Base-by-base conservation (phyloP, 2,797 vertebrate genomes). In the Vultur gryphus region DNA sequence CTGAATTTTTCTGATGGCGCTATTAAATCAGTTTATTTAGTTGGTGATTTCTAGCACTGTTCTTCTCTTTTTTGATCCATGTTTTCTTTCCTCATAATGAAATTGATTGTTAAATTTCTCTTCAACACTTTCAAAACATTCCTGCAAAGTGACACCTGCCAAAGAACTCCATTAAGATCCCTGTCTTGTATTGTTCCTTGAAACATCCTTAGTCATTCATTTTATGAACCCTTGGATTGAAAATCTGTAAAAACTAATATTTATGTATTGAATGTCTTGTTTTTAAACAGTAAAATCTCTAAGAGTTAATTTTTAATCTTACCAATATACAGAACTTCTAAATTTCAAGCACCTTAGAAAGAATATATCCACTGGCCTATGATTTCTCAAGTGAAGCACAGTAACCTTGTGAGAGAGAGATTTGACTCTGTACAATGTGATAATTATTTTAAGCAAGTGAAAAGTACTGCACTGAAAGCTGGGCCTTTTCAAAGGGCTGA, bases 401-500 rank as follows among this genome's bases (percentile, higher is more conserved):
- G 37, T 41, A 65, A 35, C 8, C 28, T 61, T 66, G 26, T 25
- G 77, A 33, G 48, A 37, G 41, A 49, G 11, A 65, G 19, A 65
- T 46, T 37, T 59, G 37, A 61, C 79, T 87, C 44, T 51, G 6
- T 61, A 26, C 35, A 78, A 51, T 3, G 2, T 78, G 52, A 5
- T 75, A 58, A 52, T 58, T 43, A 24, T 59, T 90, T 81, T 65
- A 70, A 66, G 31, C 43, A 49, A 9, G 1, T 4, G 78, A 57
- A 71, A 25, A 4, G 0, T 59, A 25, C 4, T 0, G 0, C 26
- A 25, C 26, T 78, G 41, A 64, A 91, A 77, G 33, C 35, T 84
- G 70, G 21, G 7, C 14, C 58, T 66, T 62, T 82, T 75, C 23
- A 28, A 61, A 46, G 20, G 13, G 21, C 4, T 29, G 31, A 33